Evolutionary conservation across 2,113 vertebrate genomes (phyloP).

Genomic region (Sigmodon hispidus): DNA sequence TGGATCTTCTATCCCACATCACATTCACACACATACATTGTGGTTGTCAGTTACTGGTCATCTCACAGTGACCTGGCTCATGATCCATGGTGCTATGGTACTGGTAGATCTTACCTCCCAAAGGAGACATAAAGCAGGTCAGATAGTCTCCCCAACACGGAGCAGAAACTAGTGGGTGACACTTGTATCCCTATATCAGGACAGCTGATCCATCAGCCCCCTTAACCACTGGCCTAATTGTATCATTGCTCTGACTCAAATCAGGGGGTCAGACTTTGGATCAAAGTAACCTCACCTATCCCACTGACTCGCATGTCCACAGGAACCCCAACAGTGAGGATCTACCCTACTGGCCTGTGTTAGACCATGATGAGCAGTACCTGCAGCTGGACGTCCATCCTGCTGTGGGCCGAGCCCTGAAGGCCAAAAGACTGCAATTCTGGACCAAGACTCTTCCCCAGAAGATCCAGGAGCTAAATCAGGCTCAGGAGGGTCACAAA

Average conservation of each 20-base stretch:
- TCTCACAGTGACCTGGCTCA: neutral
- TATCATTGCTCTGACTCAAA: neutral
- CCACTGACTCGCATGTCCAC: neutral
- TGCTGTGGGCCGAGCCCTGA: slow-evolving; percentile 7
- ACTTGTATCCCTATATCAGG: neutral
- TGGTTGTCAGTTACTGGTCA: neutral
- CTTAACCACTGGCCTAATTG: neutral
- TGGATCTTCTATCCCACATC: neutral
- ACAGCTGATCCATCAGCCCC: neutral
- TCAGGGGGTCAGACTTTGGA: no score
- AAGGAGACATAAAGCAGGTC: neutral
- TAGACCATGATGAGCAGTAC: slow-evolving; percentile 20
- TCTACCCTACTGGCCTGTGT: neutral
- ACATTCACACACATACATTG: neutral
- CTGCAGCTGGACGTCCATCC: slow-evolving; percentile 63
- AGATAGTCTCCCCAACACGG: neutral
- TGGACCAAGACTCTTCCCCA: slow-evolving; percentile 78
- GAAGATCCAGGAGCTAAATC: slow-evolving; percentile 65
- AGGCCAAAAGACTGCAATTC: neutral
- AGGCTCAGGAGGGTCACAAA: neutral
- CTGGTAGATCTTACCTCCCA: neutral
- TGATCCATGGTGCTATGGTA: no score
- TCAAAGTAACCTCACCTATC: neutral
- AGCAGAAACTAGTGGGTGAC: neutral
- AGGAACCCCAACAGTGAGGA: neutral